Conservation (phyloP, 2,888 invertebrate genomes). For the Temnothorax rugatulus region DNA sequence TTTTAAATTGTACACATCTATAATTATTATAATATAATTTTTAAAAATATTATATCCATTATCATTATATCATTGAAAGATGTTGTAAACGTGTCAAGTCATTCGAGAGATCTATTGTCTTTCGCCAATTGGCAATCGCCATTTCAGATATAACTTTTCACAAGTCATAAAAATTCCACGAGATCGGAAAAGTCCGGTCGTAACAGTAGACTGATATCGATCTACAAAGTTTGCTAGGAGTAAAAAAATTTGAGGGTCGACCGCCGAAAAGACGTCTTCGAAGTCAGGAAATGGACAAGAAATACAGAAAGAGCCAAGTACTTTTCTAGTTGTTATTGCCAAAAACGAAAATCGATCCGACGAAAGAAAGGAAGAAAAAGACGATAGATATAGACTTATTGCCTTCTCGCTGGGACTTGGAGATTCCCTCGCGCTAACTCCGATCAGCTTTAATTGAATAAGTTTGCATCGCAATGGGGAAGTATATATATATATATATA, state of each 20-base stretch:
- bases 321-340: conserved; percentile 42
- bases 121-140: not conserved
- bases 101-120: not conserved
- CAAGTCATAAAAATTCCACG: conserved; percentile 28
- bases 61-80: not conserved
- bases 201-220: conserved; percentile 33
- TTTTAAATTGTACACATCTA: not conserved
- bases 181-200: conserved; percentile 16
- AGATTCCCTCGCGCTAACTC: conserved; percentile 57
- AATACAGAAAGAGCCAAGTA: conserved; percentile 4
- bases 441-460: conserved; percentile 70
- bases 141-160: conserved; percentile 21
- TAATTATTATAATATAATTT: not conserved
- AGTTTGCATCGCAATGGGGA: conserved; percentile 58
- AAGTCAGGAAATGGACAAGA: conserved; percentile 23
- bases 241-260: not conserved
- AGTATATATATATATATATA: too few relatives aligned
- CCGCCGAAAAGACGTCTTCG: conserved; percentile 40
- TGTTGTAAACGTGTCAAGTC: conserved; percentile 1
- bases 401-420: conserved; percentile 27
- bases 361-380: conserved; percentile 12
- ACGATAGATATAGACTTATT: conserved; percentile 32
- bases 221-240: conserved; percentile 36
- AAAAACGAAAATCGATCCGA: conserved; percentile 40
- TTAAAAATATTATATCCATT: not conserved